These are phyloP conservation scores for Arge pagana DNA, from an alignment of 2,888 invertebrate species.

Conservation along the genomic window DNA sequence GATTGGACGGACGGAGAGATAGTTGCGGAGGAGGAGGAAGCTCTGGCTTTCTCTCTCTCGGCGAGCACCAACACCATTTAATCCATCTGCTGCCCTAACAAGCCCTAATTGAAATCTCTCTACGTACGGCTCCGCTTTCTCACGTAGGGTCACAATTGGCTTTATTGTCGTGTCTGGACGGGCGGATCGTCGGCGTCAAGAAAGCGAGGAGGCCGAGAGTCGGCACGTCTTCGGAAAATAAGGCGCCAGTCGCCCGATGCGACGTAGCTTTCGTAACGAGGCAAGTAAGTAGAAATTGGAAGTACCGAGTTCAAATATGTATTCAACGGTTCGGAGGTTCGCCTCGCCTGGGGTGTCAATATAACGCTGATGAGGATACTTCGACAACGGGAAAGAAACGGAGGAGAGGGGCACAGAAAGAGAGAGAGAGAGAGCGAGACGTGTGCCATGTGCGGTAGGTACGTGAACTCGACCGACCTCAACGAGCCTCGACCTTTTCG, in stretches of 20 bases:
- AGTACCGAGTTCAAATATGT: slow-evolving; percentile 22
- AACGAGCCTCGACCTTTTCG: too few species aligned
- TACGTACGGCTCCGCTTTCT: slow-evolving; percentile 43
- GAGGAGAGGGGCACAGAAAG: too few species aligned
- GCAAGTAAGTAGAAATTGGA: slow-evolving; percentile 18
- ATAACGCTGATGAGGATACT: too few species aligned
- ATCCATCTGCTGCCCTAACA: slow-evolving; percentile 56
- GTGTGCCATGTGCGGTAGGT: background rate
- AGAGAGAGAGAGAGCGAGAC: too few species aligned
- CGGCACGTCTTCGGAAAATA: slow-evolving; percentile 32
- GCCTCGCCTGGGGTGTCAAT: slow-evolving; percentile 15
- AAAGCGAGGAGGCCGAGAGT: background rate
- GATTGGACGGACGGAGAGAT: slow-evolving; percentile 18
- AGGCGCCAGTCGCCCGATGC: slow-evolving; percentile 28
- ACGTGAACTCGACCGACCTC: background rate
- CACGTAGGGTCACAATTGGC: slow-evolving; percentile 51
- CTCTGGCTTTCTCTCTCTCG: too few species aligned
- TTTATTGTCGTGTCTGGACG: slow-evolving; percentile 36
- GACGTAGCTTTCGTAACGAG: slow-evolving; percentile 21
- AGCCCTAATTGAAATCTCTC: slow-evolving; percentile 57
- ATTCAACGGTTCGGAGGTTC: background rate
- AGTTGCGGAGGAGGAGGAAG: slow-evolving; percentile 39
- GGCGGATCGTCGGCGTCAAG: background rate
- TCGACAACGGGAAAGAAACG: too few species aligned
- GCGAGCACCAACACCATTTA: slow-evolving; percentile 45